Percentiles rank a stretch among this genome's conserved stretches.
Evolutionary conservation across 2,113 vertebrate species (phyloP).

Genomic region (Brienomyrus longianalis): DNA sequence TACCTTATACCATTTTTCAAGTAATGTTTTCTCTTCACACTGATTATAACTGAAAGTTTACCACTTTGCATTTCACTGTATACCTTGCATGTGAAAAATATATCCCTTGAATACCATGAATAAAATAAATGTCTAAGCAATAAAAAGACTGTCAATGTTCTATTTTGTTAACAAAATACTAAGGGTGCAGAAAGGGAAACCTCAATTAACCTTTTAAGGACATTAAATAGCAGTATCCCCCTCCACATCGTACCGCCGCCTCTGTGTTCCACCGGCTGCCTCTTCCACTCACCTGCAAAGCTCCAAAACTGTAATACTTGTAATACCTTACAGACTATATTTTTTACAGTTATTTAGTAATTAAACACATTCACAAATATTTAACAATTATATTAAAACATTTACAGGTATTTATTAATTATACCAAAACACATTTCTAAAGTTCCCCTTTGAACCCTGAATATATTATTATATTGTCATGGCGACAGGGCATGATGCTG

Average conservation of each 20-base stretch:
- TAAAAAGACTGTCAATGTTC: neutral
- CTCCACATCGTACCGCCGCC: neutral
- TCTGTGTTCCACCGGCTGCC: neutral
- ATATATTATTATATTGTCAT: neutral
- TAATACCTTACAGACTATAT: neutral
- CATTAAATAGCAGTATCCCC: neutral
- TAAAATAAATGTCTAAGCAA: neutral
- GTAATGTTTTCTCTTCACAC: neutral
- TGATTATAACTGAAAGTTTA: neutral
- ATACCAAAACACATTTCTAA: slow-evolving; percentile 20
- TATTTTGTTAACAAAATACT: neutral
- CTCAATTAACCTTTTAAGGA: neutral
- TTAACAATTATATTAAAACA: slow-evolving; percentile 15
- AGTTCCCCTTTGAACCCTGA: neutral
- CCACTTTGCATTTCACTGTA: neutral
- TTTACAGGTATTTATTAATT: neutral
- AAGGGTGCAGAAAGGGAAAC: neutral
- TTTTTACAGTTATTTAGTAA: neutral
- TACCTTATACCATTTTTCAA: neutral
- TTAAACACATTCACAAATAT: neutral
- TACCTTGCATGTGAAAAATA: neutral
- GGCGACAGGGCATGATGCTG: too few relatives aligned
- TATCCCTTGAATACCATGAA: neutral
- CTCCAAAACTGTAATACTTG: neutral
- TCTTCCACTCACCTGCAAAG: neutral